Percentiles rank a stretch among this genome's conserved stretches.
Conservation (phyloP, 2,797 vertebrate species). For the Lycodopsis pacificus region DNA sequence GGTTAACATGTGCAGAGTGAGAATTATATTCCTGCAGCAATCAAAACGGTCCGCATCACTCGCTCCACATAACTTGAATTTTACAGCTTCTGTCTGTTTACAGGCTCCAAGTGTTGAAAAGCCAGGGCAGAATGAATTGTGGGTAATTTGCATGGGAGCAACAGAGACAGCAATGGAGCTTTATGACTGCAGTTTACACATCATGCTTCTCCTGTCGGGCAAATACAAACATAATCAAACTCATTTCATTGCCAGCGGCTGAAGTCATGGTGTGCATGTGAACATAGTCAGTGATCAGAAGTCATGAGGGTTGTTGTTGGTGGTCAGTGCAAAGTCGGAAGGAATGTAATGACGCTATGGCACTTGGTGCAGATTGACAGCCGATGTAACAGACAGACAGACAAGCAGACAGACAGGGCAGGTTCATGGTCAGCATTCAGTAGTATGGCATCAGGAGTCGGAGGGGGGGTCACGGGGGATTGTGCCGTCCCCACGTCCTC, state of each 20-base stretch:
- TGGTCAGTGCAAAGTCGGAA: constrained; percentile 80
- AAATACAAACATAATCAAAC: constrained; percentile 14
- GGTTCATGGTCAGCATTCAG: constrained; percentile 85
- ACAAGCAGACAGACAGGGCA: constrained; percentile 63
- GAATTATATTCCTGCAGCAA: background rate
- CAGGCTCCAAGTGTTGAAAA: background rate
- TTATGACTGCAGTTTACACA: background rate
- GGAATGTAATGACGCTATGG: constrained; percentile 86
- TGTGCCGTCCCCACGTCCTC: constrained; percentile 41
- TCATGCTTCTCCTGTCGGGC: constrained; percentile 6
- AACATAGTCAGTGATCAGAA: constrained; percentile 60
- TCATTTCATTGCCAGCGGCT: background rate
- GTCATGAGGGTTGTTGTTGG: constrained; percentile 61
- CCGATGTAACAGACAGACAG: constrained; percentile 63
- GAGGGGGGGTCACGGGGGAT: constrained; percentile 39
- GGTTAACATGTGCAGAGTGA: background rate
- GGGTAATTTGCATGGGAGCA: background rate
- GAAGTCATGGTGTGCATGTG: constrained; percentile 60
- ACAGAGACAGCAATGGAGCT: background rate
- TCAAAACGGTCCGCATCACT: background rate
- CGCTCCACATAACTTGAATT: constrained; percentile 3
- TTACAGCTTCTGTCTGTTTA: constrained; percentile 26
- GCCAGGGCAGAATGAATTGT: constrained; percentile 1
- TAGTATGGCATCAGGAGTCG: constrained; percentile 84
- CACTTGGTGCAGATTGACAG: constrained; percentile 86